A percentile compares a stretch with the other conserved stretches of the same genome.
phyloP scores from a whole-genome alignment of 2,113 vertebrate species.

The Ophthalmolycus amberensis region DNA sequence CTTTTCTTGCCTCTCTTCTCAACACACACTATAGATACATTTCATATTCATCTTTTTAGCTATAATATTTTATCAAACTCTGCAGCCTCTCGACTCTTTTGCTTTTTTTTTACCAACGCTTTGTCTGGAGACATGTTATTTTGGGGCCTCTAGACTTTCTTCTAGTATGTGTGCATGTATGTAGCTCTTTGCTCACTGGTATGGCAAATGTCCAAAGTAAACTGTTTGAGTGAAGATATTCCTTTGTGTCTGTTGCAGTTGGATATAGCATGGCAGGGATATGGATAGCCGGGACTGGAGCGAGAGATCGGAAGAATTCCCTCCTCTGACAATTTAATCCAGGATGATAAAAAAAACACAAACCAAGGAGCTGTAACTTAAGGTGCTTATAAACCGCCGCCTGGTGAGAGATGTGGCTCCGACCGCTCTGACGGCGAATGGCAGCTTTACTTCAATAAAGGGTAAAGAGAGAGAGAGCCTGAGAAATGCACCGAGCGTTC shows the following conservation, averaged over 20 bases:
- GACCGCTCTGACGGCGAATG: neutral
- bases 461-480: constrained; percentile 36
- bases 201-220: constrained; percentile 14
- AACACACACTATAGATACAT: neutral
- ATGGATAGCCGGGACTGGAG: constrained; percentile 22
- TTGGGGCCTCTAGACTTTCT: constrained; percentile 6
- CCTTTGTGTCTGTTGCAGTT: neutral
- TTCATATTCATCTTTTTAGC: constrained; percentile 10
- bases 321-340: constrained; percentile 45
- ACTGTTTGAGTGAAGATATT: neutral
- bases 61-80: neutral
- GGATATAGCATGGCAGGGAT: neutral
- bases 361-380: constrained; percentile 32
- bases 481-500: constrained; percentile 48
- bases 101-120: neutral
- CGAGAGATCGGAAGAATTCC: constrained; percentile 42
- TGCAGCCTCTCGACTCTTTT: neutral
- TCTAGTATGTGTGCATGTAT: neutral
- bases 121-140: constrained; percentile 17
- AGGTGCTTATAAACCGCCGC: constrained; percentile 41
- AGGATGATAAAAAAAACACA: constrained; percentile 32
- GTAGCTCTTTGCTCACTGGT: neutral
- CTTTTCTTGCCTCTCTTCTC: constrained; percentile 5
- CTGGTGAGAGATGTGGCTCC: constrained; percentile 31
- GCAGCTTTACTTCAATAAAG: constrained; percentile 37